These are phyloP conservation scores for Neuroscelio doddi DNA, from an alignment of 2,888 invertebrate species.

Conservation along the genomic window DNA sequence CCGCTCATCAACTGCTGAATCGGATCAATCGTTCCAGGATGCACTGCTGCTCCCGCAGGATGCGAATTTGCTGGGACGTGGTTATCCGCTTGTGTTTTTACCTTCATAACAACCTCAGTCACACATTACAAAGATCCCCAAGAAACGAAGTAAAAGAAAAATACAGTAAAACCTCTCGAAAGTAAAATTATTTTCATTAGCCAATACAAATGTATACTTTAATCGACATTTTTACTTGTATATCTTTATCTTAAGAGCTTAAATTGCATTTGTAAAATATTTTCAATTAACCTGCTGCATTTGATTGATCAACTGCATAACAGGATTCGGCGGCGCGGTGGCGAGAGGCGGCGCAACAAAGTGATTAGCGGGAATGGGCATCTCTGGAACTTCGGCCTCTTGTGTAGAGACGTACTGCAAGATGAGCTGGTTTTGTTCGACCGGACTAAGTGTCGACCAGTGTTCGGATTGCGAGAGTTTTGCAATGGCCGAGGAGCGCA, in stretches of 20 bases:
- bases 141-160: not conserved
- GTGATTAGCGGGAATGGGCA: conserved; percentile 57
- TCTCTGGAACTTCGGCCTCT: conserved; percentile 67
- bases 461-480: conserved; percentile 72
- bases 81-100: conserved; percentile 61
- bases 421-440: conserved; percentile 75
- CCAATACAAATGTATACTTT: too few relatives aligned
- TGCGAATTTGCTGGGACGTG: conserved; percentile 62
- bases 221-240: too few relatives aligned
- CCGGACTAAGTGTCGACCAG: conserved; percentile 72
- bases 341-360: conserved; percentile 64
- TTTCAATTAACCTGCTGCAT: conserved; percentile 75
- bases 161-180: too few relatives aligned
- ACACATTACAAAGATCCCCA: not conserved
- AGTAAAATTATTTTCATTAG: not conserved
- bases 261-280: too few relatives aligned
- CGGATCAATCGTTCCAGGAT: conserved; percentile 71
- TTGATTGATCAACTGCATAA: conserved; percentile 75
- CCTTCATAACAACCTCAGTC: too few relatives aligned
- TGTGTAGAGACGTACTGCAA: conserved; percentile 72
- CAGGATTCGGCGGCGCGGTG: conserved; percentile 72
- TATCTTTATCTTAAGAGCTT: too few relatives aligned
- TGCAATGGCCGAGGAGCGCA: conserved; percentile 62
- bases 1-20: conserved; percentile 73
- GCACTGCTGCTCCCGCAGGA: conserved; percentile 50